These are phyloP conservation scores for Asbolus verrucosus DNA, from an alignment of 1,140 invertebrate species.

Conservation along the genomic window DNA sequence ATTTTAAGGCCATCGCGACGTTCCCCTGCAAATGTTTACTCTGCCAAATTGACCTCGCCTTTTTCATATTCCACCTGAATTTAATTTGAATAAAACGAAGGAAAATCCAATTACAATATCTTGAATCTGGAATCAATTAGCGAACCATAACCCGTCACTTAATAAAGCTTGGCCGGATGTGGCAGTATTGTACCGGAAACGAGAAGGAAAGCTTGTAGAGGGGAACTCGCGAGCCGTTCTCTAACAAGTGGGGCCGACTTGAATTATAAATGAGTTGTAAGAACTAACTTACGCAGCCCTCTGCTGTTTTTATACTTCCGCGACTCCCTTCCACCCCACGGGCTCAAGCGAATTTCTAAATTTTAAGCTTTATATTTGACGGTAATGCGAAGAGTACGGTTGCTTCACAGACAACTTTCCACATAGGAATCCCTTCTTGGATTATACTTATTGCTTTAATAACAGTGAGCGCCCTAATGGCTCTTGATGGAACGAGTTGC, in stretches of 20 bases:
- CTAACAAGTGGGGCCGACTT: slow-evolving; percentile 61
- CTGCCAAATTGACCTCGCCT: too few species aligned
- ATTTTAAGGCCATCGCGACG: background rate
- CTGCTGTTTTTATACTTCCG: slow-evolving; percentile 58
- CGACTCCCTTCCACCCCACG: slow-evolving; percentile 43
- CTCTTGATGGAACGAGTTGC: slow-evolving; percentile 47
- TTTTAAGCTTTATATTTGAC: slow-evolving; percentile 56
- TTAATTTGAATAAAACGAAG: too few species aligned
- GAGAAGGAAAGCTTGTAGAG: slow-evolving; percentile 35
- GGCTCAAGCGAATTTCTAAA: slow-evolving; percentile 51
- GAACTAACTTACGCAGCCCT: slow-evolving; percentile 63
- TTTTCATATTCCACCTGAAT: too few species aligned
- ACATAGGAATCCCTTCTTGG: slow-evolving; percentile 49
- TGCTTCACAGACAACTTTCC: slow-evolving; percentile 45
- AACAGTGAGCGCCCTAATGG: slow-evolving; percentile 47
- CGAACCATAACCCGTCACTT: slow-evolving; percentile 48
- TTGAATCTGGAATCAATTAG: slow-evolving; percentile 48
- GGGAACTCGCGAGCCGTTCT: slow-evolving; percentile 47
- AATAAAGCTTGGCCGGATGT: slow-evolving; percentile 52
- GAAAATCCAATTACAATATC: background rate
- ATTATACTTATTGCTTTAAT: slow-evolving; percentile 54
- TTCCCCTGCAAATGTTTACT: too few species aligned
- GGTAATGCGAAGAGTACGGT: slow-evolving; percentile 52
- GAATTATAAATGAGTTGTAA: slow-evolving; percentile 59
- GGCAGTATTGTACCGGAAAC: slow-evolving; percentile 53